phyloP scores from a whole-genome alignment of 2,797 vertebrate species.

The Argyrosomus regius region DNA sequence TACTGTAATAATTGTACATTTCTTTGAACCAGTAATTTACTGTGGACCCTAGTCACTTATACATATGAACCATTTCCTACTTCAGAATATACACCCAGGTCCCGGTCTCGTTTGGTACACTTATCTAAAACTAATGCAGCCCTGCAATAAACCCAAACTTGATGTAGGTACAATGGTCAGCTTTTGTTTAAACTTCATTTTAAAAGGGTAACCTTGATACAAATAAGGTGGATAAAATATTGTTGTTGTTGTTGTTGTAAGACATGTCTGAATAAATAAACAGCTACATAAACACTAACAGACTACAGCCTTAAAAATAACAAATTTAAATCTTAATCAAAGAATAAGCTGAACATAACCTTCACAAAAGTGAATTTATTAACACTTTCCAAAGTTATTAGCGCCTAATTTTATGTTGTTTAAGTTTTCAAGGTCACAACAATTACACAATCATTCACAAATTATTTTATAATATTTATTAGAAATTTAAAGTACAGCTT shows the following conservation, averaged over 20 bases:
- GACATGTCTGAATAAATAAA: too few species aligned
- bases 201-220: too few species aligned
- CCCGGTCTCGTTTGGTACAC: not conserved
- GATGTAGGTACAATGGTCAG: not conserved
- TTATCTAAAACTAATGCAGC: not conserved
- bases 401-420: not conserved
- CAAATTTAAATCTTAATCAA: too few species aligned
- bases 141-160: not conserved
- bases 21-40: not conserved
- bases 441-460: not conserved
- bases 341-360: too few species aligned
- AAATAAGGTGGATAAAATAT: too few species aligned
- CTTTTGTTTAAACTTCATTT: too few species aligned
- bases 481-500: slow-evolving; percentile 36
- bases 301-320: too few species aligned
- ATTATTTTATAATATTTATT: slow-evolving; percentile 56
- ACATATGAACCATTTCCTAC: too few species aligned
- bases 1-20: fast-evolving
- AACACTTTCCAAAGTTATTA: not conserved
- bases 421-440: not conserved
- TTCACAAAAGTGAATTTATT: not conserved
- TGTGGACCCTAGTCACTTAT: too few species aligned
- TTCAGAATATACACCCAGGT: too few species aligned
- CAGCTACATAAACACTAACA: too few species aligned
- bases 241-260: too few species aligned